Conservation (phyloP, 2,113 vertebrate species). For the Natator depressus region DNA sequence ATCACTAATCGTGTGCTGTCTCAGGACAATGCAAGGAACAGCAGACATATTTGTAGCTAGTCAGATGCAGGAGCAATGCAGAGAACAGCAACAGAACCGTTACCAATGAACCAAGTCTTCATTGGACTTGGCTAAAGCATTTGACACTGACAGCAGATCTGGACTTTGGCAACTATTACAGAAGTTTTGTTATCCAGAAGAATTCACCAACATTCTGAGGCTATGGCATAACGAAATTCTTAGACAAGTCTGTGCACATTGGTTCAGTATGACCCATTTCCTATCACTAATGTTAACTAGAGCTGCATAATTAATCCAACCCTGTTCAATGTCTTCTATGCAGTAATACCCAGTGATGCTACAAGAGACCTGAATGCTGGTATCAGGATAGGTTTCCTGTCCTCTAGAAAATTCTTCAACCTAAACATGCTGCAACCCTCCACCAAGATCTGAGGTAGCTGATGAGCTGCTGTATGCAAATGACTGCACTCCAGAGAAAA, state of each 20-base stretch:
- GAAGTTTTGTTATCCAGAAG: not conserved
- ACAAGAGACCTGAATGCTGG: not conserved
- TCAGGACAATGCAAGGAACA: too few relatives aligned
- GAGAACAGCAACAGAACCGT: too few relatives aligned
- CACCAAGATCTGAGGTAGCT: not conserved
- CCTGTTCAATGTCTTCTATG: not conserved
- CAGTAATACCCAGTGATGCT: not conserved
- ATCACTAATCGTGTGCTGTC: too few relatives aligned
- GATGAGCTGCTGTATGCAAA: not conserved
- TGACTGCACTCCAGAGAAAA: not conserved
- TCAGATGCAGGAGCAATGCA: too few relatives aligned
- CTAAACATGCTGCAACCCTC: not conserved
- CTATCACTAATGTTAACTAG: not conserved
- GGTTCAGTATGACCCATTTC: not conserved
- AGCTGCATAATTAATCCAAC: not conserved
- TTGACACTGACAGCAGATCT: not conserved
- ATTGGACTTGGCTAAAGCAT: too few relatives aligned
- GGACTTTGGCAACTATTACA: not conserved
- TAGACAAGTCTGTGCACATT: not conserved
- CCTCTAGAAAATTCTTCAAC: not conserved
- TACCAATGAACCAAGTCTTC: too few relatives aligned
- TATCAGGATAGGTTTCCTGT: not conserved
- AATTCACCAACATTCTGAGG: not conserved
- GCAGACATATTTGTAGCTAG: too few relatives aligned
- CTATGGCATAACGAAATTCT: not conserved